Percentiles rank a stretch among this genome's conserved stretches.
These are phyloP conservation scores for Neelides sp. DNA, from an alignment of 1,140 invertebrate species.

Conservation along the genomic window DNA sequence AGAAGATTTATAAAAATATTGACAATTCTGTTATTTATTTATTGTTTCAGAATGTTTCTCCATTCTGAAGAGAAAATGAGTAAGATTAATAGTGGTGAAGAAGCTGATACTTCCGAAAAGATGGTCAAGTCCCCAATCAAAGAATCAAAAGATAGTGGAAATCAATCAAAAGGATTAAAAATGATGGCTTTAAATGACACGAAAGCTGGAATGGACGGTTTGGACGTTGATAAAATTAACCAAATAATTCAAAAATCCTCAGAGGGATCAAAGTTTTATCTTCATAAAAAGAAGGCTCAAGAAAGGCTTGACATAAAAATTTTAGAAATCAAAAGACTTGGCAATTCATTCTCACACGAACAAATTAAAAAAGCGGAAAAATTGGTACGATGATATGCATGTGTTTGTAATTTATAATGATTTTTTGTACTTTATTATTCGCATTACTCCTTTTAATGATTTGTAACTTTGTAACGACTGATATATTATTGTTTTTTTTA, in stretches of 20 bases:
- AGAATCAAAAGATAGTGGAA: too few relatives aligned
- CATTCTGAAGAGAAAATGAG: too few relatives aligned
- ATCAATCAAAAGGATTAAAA: too few relatives aligned
- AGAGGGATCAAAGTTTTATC: slow-evolving; percentile 47
- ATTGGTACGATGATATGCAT: slow-evolving; percentile 33
- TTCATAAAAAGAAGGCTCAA: slow-evolving; percentile 40
- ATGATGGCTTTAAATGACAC: slow-evolving; percentile 33
- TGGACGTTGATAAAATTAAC: slow-evolving; percentile 47
- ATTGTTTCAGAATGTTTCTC: too few relatives aligned
- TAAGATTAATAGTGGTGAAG: too few relatives aligned
- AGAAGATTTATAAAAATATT: too few relatives aligned
- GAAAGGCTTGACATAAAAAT: slow-evolving; percentile 41
- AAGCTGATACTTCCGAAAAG: too few relatives aligned
- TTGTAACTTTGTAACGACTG: neutral
- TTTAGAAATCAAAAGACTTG: slow-evolving; percentile 34
- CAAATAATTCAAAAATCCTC: slow-evolving; percentile 46
- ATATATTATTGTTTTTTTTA: slow-evolving; percentile 10
- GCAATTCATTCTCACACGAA: slow-evolving; percentile 34
- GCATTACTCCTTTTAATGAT: neutral
- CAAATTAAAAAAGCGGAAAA: slow-evolving; percentile 34
- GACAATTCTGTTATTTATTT: too few relatives aligned
- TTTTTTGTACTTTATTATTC: neutral
- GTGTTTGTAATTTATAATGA: neutral
- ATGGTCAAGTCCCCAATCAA: too few relatives aligned
- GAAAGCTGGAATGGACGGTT: slow-evolving; percentile 47